These are phyloP conservation scores for Stegodyphus dumicola DNA, from an alignment of 1,140 invertebrate species.

Conservation along the genomic window DNA sequence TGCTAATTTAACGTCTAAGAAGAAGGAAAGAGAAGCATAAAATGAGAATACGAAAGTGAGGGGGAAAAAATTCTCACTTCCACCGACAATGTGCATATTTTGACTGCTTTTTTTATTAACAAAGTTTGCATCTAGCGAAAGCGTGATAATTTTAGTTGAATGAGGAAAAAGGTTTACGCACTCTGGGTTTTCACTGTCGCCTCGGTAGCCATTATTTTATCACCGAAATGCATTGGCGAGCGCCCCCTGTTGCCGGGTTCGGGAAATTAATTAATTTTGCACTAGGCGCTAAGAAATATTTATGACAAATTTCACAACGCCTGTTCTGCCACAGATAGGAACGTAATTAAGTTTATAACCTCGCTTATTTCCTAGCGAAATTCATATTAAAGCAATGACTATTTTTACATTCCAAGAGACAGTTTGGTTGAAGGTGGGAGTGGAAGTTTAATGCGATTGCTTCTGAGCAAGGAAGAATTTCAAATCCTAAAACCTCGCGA, in stretches of 20 bases:
- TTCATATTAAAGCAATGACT: neutral
- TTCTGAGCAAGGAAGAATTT: too few relatives aligned
- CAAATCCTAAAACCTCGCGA: too few relatives aligned
- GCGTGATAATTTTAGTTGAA: too few relatives aligned
- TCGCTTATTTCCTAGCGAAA: neutral
- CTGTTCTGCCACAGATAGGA: neutral
- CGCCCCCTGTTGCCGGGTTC: neutral
- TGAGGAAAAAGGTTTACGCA: neutral
- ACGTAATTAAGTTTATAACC: conserved; percentile 1
- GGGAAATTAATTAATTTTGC: neutral
- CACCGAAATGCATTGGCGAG: neutral
- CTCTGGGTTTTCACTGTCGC: neutral
- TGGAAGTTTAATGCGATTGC: too few relatives aligned
- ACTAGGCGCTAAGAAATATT: neutral
- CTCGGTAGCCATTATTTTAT: neutral
- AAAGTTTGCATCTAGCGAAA: too few relatives aligned
- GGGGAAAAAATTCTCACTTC: too few relatives aligned
- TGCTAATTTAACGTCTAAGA: too few relatives aligned
- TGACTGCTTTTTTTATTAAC: too few relatives aligned
- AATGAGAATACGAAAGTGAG: too few relatives aligned
- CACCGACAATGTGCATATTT: too few relatives aligned
- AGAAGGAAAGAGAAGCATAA: too few relatives aligned
- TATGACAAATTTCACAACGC: neutral
- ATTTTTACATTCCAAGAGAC: neutral
- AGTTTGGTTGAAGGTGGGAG: too few relatives aligned